Percentiles rank a stretch among this genome's conserved stretches.
These are phyloP conservation scores for Sus cebifrons DNA, from an alignment of 2,797 vertebrate genomes.

Conservation along the genomic window DNA sequence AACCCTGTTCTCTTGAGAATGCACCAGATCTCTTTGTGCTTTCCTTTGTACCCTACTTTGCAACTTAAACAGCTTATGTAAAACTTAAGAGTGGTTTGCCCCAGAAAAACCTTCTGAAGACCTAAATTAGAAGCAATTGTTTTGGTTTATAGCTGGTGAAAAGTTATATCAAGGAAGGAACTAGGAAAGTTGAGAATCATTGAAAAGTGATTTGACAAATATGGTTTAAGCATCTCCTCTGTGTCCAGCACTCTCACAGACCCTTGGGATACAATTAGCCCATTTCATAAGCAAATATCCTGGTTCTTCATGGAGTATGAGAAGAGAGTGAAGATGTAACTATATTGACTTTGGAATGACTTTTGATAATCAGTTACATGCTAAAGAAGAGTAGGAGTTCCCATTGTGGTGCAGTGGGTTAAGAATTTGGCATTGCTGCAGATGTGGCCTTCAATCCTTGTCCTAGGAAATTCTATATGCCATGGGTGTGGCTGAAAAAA, in stretches of 20 bases:
- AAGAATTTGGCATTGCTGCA: too few relatives aligned
- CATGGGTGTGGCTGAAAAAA: too few relatives aligned
- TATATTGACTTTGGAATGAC: not conserved
- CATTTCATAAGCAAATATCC: not conserved
- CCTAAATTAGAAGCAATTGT: not conserved
- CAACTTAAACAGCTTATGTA: slow-evolving; percentile 28
- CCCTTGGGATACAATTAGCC: not conserved
- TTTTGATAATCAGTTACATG: not conserved
- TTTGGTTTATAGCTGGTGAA: not conserved
- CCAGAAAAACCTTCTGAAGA: slow-evolving; percentile 47
- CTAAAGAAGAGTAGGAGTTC: not conserved
- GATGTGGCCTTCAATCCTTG: too few relatives aligned
- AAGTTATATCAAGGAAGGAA: not conserved
- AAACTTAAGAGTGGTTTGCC: slow-evolving; percentile 40
- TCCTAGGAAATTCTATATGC: too few relatives aligned
- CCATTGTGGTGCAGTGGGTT: too few relatives aligned
- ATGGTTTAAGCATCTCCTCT: not conserved
- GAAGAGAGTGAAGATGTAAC: not conserved
- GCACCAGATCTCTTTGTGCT: not conserved
- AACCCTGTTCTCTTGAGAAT: not conserved
- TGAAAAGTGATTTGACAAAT: not conserved
- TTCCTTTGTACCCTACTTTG: slow-evolving; percentile 12
- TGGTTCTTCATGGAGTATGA: not conserved
- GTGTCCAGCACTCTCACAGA: not conserved
- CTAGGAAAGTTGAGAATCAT: not conserved